These are phyloP conservation scores for Scotopteryx bipunctaria DNA, from an alignment of 2,888 invertebrate genomes.

Conservation along the genomic window DNA sequence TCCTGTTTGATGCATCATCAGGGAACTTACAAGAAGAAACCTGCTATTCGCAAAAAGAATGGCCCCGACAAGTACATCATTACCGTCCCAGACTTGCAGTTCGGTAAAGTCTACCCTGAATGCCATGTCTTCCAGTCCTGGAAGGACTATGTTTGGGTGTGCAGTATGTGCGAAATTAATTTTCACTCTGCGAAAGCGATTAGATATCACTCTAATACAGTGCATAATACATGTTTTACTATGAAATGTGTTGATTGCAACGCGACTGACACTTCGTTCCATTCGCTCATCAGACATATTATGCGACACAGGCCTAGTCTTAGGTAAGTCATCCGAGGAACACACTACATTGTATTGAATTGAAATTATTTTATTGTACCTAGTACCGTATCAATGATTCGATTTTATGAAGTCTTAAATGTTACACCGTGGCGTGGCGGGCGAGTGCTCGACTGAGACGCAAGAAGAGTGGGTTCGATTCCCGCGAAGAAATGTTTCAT, in stretches of 20 bases:
- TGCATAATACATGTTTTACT: background rate
- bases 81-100: background rate
- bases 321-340: background rate
- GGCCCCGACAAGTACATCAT: background rate
- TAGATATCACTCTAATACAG: background rate
- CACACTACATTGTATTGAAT: background rate
- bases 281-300: background rate
- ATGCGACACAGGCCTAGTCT: background rate
- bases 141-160: background rate
- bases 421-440: too few relatives aligned
- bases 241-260: background rate
- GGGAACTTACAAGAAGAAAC: background rate
- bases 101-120: background rate
- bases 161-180: background rate
- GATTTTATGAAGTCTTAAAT: background rate
- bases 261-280: background rate
- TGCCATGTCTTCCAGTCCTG: constrained; percentile 2
- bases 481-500: too few relatives aligned
- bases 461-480: too few relatives aligned
- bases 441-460: too few relatives aligned
- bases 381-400: background rate
- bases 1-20: background rate
- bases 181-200: background rate
- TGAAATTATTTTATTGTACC: too few relatives aligned
- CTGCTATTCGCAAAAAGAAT: background rate